Percentiles rank a stretch among this genome's conserved stretches.
Evolutionary conservation across 2,888 invertebrate genomes (phyloP).

Genomic region (Folsomia candida): DNA sequence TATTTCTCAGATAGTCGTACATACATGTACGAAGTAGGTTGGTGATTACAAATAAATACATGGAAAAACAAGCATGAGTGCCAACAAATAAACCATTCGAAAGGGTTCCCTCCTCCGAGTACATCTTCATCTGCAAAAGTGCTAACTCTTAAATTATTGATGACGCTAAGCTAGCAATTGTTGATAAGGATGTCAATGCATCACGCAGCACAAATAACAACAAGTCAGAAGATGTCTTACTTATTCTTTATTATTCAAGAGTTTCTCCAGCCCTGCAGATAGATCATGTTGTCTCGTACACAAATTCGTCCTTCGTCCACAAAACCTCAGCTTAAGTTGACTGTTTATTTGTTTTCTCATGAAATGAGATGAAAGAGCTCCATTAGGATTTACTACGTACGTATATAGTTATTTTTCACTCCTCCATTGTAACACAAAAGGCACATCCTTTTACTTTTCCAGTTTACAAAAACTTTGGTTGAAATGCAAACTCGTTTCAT

Average conservation of each 20-base stretch:
- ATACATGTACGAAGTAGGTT: too few species aligned
- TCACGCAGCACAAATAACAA: neutral
- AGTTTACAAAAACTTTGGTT: neutral
- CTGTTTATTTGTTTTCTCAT: constrained; percentile 1
- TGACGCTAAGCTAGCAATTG: neutral
- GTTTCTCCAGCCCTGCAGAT: too few species aligned
- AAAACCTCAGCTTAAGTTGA: neutral
- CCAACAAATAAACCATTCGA: neutral
- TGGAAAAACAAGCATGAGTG: too few species aligned
- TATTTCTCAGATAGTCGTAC: too few species aligned
- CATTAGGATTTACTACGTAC: neutral
- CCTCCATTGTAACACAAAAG: too few species aligned
- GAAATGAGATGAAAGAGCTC: neutral
- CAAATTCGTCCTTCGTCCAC: neutral
- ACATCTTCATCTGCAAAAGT: neutral
- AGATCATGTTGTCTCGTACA: neutral
- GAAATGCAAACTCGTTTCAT: neutral
- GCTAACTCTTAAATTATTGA: neutral
- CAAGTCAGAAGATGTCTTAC: neutral
- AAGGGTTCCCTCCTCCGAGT: neutral
- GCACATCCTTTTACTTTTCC: neutral
- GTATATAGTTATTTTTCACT: too few species aligned
- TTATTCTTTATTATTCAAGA: neutral
- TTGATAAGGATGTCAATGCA: neutral
- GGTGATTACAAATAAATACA: too few species aligned